Evolutionary conservation across 2,888 invertebrate species (phyloP), one percentile per base, ranked within the genome.

Genomic region (Caenorhabditis japonica): DNA sequence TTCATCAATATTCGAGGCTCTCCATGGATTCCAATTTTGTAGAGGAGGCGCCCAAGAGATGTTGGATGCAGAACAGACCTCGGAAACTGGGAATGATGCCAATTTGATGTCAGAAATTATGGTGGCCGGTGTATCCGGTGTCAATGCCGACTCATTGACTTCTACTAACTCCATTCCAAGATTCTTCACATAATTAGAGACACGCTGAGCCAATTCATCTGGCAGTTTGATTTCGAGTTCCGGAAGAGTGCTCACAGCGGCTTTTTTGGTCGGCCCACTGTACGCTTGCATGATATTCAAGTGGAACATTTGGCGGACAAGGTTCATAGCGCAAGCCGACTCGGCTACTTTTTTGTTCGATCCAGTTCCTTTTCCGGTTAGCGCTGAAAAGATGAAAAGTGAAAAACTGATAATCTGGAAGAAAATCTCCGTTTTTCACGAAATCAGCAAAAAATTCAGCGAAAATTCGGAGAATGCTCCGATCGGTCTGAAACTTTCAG

Each of bases 21-120:
- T 93, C 97, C 97, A 99, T 0, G 96, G 93, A 89, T 99, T 95
- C 97, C 97, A 99, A 89, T 99, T 99, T 4, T 92, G 91, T 84
- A 93, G 92, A 0, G 97, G 96, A 0, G 97, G 97, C 0, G 95
- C 93, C 97, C 97, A 99, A 0, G 94, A 92, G 1, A 99, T 94
- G 0, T 95, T 94, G 0, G 93, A 93, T 13, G 69, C 53, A 4
- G 61, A 25, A 10, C 23, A 39, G 15, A 91, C 90, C 0, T 91
- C 91, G 13, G 91, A 91, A 15, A 79, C 76, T 13, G 91, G 89
- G 89, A 93, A 93, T 61, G 92, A 91, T 58, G 91, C 92, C 88
- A 91, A 88, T 68, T 88, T 90, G 52, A 89, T 89, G 69, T 90
- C 89, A 4, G 89, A 89, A 43, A 92, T 82, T 38, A 92, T 87